These are phyloP conservation scores for Trilocha varians DNA, from an alignment of 2,888 invertebrate genomes.

Conservation along the genomic window DNA sequence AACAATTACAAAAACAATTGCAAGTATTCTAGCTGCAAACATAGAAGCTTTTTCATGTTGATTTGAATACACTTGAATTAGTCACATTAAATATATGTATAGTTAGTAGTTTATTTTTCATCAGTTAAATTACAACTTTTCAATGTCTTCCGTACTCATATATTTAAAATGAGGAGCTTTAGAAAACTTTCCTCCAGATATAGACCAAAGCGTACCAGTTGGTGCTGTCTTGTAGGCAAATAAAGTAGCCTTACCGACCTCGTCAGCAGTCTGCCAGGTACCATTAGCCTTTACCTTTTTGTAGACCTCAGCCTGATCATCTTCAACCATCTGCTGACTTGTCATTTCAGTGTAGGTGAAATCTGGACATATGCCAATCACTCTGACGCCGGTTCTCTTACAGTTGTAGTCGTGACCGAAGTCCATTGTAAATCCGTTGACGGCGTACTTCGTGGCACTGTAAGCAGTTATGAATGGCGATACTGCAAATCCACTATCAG, in stretches of 20 bases:
- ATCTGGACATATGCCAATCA: constrained; percentile 62
- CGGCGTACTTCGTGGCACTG: constrained; percentile 36
- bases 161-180: too few species aligned
- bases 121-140: too few species aligned
- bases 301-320: constrained; percentile 9
- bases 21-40: too few species aligned
- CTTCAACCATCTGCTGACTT: constrained; percentile 3
- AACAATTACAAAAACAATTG: too few species aligned
- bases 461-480: constrained; percentile 9
- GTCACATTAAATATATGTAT: too few species aligned
- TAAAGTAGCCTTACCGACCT: constrained; percentile 13
- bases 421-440: constrained; percentile 56
- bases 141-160: background rate
- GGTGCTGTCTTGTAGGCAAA: constrained; percentile 12
- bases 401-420: constrained; percentile 47
- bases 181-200: too few species aligned
- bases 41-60: too few species aligned
- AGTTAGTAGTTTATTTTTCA: too few species aligned
- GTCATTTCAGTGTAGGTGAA: constrained; percentile 45
- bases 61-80: too few species aligned
- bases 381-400: constrained; percentile 51
- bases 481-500: too few species aligned
- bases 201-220: constrained; percentile 14
- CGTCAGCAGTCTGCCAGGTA: constrained; percentile 18
- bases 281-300: constrained; percentile 12